Evolutionary conservation across 2,797 vertebrate species (phyloP).

Genomic region (Alfaro cultratus): DNA sequence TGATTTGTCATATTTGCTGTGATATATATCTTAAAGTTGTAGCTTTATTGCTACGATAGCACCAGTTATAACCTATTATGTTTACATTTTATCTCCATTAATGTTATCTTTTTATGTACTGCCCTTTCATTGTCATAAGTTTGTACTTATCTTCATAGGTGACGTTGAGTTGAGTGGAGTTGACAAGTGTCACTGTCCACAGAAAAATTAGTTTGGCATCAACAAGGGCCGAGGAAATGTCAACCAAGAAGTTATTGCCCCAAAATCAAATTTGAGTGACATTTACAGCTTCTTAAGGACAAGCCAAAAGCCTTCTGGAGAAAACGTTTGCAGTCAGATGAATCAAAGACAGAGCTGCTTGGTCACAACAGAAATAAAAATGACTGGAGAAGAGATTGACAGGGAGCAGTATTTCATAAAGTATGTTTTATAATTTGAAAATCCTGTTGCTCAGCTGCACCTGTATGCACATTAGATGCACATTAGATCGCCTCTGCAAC

Average conservation of each 20-base stretch:
- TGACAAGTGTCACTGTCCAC: background rate
- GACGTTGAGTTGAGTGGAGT: background rate
- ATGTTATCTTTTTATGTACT: background rate
- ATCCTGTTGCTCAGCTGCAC: slow-evolving; percentile 46
- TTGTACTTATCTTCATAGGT: background rate
- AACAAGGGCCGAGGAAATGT: background rate
- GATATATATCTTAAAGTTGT: background rate
- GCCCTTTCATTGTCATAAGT: background rate
- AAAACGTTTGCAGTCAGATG: background rate
- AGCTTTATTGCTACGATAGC: background rate
- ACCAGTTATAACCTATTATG: background rate
- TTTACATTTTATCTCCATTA: background rate
- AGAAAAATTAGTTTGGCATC: background rate
- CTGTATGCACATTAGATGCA: slow-evolving; percentile 51
- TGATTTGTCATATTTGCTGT: background rate
- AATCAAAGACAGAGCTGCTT: background rate
- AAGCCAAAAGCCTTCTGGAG: background rate
- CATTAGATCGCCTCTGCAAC: slow-evolving; percentile 43
- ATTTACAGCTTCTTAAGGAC: background rate
- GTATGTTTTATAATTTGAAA: slow-evolving; percentile 36
- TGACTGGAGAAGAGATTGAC: background rate
- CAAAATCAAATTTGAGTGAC: background rate
- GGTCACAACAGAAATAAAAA: background rate
- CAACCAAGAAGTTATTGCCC: background rate
- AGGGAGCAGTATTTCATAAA: background rate